Conservation (phyloP, 2,797 vertebrate genomes). For the Margarornis squamiger region DNA sequence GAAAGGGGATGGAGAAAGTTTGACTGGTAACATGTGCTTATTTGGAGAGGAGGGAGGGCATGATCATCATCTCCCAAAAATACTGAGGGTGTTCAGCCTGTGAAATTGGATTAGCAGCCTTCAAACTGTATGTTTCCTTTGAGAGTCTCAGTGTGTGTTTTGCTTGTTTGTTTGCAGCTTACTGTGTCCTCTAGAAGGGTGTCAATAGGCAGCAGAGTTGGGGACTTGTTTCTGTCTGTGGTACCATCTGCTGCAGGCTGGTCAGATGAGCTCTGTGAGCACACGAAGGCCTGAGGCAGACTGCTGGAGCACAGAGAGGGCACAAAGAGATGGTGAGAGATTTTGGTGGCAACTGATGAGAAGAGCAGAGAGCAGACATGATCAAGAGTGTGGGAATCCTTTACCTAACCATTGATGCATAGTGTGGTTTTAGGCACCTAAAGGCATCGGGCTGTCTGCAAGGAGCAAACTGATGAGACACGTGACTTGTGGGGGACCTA, state of each 20-base stretch:
- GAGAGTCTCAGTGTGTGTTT: background rate
- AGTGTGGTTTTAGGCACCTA: background rate
- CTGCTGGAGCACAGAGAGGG: background rate
- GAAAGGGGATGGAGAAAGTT: background rate
- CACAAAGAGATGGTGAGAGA: background rate
- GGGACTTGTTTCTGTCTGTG: background rate
- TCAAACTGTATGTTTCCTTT: background rate
- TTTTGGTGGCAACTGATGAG: background rate
- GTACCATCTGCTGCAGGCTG: background rate
- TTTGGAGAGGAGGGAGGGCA: background rate
- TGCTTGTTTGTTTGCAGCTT: background rate
- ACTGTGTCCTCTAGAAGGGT: background rate
- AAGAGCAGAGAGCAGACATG: background rate
- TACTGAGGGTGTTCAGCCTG: background rate
- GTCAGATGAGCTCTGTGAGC: background rate
- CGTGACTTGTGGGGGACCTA: background rate
- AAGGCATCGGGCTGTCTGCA: background rate
- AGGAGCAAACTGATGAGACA: background rate
- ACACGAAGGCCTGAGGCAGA: background rate
- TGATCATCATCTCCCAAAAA: background rate
- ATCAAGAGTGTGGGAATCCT: background rate
- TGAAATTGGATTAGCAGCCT: background rate
- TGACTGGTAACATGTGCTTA: rapidly evolving
- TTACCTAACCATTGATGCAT: rapidly evolving
- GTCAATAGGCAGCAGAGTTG: background rate